Evolutionary conservation across 2,888 invertebrate genomes (phyloP).

Genomic region (Nudaria mundana): DNA sequence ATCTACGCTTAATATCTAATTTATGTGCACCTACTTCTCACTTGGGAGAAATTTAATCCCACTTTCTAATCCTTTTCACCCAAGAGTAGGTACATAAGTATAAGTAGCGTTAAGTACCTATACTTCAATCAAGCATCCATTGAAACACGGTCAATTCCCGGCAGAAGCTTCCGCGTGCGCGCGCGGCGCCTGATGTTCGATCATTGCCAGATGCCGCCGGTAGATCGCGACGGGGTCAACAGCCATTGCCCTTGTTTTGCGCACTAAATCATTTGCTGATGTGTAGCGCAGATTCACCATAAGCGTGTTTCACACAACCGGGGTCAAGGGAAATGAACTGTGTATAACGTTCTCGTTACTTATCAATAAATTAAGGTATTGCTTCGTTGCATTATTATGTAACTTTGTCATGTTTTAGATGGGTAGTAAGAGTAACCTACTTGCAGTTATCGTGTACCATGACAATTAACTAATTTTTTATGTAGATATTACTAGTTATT

Average conservation of each 20-base stretch:
- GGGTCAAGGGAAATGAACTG: conserved; percentile 57
- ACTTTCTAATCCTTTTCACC: conserved; percentile 63
- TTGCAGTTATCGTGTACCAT: not conserved
- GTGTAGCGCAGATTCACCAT: conserved; percentile 44
- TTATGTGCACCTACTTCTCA: no score
- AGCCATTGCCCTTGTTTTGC: conserved; percentile 79
- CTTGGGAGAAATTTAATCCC: conserved; percentile 39
- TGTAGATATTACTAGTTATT: not conserved
- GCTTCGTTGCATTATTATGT: conserved; percentile 15
- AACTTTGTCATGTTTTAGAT: no score
- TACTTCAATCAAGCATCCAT: conserved; percentile 59
- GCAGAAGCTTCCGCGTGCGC: conserved; percentile 68
- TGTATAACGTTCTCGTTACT: conserved; percentile 24
- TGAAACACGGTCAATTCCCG: conserved; percentile 73
- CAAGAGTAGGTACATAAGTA: conserved; percentile 37
- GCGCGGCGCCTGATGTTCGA: conserved; percentile 62
- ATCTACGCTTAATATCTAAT: no score
- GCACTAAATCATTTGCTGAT: conserved; percentile 64
- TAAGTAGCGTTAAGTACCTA: no score
- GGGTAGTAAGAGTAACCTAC: no score
- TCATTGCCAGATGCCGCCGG: conserved; percentile 77
- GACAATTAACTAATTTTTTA: not conserved
- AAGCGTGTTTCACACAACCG: conserved; percentile 38
- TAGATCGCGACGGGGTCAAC: conserved; percentile 78
- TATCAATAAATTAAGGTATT: conserved; percentile 7